A percentile compares a stretch with the other conserved stretches of the same genome.
These are phyloP conservation scores for Gastrophysa polygoni DNA, from an alignment of 2,888 invertebrate genomes.

Conservation along the genomic window DNA sequence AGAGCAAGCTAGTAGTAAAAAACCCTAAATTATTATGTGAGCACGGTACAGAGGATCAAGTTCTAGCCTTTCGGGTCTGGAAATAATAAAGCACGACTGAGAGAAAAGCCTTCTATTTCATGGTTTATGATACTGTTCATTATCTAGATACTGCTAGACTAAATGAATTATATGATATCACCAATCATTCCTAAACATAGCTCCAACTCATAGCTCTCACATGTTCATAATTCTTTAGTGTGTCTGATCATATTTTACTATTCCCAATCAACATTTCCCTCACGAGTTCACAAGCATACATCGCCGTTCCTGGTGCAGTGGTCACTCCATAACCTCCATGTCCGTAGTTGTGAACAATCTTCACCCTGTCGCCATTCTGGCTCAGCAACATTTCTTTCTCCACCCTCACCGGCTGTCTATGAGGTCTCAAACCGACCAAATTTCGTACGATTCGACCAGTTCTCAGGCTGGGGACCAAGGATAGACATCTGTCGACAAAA, in stretches of 20 bases:
- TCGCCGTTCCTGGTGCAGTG: conserved; percentile 85
- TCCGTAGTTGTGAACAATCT: conserved; percentile 92
- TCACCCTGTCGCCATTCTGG: conserved; percentile 57
- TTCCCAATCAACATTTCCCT: conserved; percentile 60
- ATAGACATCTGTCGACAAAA: conserved; percentile 61
- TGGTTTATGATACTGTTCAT: too few relatives aligned
- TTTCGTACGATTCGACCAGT: conserved; percentile 68
- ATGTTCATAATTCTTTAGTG: background rate
- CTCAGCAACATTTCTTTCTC: conserved; percentile 64
- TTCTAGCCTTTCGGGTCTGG: too few relatives aligned
- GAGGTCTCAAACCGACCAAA: conserved; percentile 83
- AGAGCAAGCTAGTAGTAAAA: too few relatives aligned
- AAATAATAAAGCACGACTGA: too few relatives aligned
- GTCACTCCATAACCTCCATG: conserved; percentile 94
- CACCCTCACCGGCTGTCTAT: conserved; percentile 74
- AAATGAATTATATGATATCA: too few relatives aligned
- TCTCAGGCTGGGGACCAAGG: conserved; percentile 73
- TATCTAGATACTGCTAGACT: too few relatives aligned
- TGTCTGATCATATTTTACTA: conserved; percentile 49
- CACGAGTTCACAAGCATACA: conserved; percentile 74
- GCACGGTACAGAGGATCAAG: too few relatives aligned
- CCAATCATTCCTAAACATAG: too few relatives aligned
- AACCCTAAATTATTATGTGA: too few relatives aligned
- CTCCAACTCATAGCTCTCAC: too few relatives aligned
- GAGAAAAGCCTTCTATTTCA: too few relatives aligned